Percentiles rank a stretch among this genome's conserved stretches.
These are phyloP conservation scores for Pristionchus japonicus DNA, from an alignment of 2,888 invertebrate genomes.

Conservation along the genomic window DNA sequence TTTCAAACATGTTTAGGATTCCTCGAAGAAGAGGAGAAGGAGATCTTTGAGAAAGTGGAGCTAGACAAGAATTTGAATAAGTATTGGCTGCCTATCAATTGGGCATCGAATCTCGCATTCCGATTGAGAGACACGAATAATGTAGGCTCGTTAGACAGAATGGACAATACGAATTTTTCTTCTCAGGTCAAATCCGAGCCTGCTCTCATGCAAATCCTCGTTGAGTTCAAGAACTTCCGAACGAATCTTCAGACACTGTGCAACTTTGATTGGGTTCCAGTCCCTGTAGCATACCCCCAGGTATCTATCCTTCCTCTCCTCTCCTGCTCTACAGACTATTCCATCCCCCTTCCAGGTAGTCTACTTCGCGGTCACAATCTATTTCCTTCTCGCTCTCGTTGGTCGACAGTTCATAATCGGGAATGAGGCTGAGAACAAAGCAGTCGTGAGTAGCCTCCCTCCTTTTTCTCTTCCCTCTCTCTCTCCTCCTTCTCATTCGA, in stretches of 20 bases:
- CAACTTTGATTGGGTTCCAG: conserved; percentile 61
- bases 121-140: conserved; percentile 45
- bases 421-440: conserved; percentile 49
- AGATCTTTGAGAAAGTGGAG: conserved; percentile 54
- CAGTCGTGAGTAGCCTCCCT: conserved; percentile 39
- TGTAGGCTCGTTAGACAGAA: neutral
- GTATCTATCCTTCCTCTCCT: conserved; percentile 39
- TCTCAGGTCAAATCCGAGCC: conserved; percentile 40
- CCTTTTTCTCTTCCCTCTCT: neutral
- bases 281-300: conserved; percentile 62
- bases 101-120: conserved; percentile 58
- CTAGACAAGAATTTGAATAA: conserved; percentile 59
- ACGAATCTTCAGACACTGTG: conserved; percentile 56
- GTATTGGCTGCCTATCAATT: conserved; percentile 72
- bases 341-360: no score
- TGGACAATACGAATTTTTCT: no score
- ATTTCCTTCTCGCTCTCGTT: conserved; percentile 59
- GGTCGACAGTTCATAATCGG: conserved; percentile 59
- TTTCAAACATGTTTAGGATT: no score
- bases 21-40: conserved; percentile 62
- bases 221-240: conserved; percentile 61
- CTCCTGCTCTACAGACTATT: no score
- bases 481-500: no score
- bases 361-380: conserved; percentile 60
- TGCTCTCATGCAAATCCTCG: conserved; percentile 30